These are phyloP conservation scores for Harpagifer antarcticus DNA, from an alignment of 2,797 vertebrate species.

Conservation along the genomic window DNA sequence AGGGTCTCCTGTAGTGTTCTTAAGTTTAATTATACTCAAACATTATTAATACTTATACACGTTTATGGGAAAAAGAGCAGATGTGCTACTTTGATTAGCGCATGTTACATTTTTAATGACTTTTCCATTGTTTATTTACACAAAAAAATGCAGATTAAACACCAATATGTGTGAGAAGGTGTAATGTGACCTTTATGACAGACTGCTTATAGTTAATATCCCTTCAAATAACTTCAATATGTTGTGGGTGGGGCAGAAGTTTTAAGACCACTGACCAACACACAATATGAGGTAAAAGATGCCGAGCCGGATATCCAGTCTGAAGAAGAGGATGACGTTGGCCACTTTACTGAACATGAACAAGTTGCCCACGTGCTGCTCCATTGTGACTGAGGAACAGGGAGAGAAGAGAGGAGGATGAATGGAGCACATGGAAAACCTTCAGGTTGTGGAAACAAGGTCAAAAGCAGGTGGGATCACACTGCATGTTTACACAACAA, in stretches of 20 bases:
- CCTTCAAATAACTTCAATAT: background rate
- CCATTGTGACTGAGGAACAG: constrained; percentile 88
- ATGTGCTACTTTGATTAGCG: no score
- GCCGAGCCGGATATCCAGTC: constrained; percentile 94
- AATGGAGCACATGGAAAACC: constrained; percentile 4
- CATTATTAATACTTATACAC: no score
- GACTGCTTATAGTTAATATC: background rate
- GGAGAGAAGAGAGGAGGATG: background rate
- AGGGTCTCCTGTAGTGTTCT: background rate
- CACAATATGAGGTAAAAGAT: constrained; percentile 92
- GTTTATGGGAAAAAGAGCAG: no score
- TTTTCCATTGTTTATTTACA: background rate
- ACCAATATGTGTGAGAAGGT: background rate
- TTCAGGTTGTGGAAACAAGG: constrained; percentile 47
- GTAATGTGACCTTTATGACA: background rate
- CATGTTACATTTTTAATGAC: background rate
- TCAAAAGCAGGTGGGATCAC: constrained; percentile 38
- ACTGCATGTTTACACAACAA: constrained; percentile 71
- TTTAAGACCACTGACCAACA: constrained; percentile 86
- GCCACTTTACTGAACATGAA: constrained; percentile 98
- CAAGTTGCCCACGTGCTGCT: constrained; percentile 94
- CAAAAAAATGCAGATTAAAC: background rate
- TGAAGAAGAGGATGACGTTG: constrained; percentile 95
- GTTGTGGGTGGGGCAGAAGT: background rate
- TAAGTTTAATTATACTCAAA: background rate